A percentile compares a stretch with the other conserved stretches of the same genome.
phyloP scores from a whole-genome alignment of 2,113 vertebrate species.

The Formicarius rufipectus region DNA sequence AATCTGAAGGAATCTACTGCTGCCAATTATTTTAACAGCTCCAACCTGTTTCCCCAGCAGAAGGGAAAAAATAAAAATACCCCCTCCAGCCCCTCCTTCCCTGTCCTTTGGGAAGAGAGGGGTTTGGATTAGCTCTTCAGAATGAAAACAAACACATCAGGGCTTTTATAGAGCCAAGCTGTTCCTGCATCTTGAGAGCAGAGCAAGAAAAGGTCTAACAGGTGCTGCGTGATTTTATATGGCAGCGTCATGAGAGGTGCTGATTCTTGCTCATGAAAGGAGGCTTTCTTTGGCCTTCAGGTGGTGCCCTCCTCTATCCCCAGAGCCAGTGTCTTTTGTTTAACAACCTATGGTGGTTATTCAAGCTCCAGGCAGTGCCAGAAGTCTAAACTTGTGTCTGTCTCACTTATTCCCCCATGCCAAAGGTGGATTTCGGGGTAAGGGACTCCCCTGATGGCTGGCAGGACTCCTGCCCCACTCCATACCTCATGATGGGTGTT shows the following conservation, averaged over 20 bases:
- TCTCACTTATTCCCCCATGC: background rate
- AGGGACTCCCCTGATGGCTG: background rate
- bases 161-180: slow-evolving; percentile 62
- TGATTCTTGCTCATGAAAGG: background rate
- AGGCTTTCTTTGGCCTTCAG: slow-evolving; percentile 34
- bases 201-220: slow-evolving; percentile 67
- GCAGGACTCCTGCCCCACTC: background rate
- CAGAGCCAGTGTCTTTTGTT: background rate
- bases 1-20: slow-evolving; percentile 8
- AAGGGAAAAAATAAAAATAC: slow-evolving; percentile 55
- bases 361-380: background rate
- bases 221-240: slow-evolving; percentile 64
- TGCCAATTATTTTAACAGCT: slow-evolving; percentile 67
- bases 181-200: slow-evolving; percentile 49
- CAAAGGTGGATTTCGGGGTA: background rate
- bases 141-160: slow-evolving; percentile 69
- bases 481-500: background rate
- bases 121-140: slow-evolving; percentile 69
- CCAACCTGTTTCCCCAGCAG: slow-evolving; percentile 61
- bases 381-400: background rate
- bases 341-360: background rate
- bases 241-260: slow-evolving; percentile 27
- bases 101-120: slow-evolving; percentile 27
- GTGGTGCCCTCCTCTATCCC: background rate
- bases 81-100: slow-evolving; percentile 35